phyloP scores from a whole-genome alignment of 2,113 vertebrate species.

The Bos javanicus region DNA sequence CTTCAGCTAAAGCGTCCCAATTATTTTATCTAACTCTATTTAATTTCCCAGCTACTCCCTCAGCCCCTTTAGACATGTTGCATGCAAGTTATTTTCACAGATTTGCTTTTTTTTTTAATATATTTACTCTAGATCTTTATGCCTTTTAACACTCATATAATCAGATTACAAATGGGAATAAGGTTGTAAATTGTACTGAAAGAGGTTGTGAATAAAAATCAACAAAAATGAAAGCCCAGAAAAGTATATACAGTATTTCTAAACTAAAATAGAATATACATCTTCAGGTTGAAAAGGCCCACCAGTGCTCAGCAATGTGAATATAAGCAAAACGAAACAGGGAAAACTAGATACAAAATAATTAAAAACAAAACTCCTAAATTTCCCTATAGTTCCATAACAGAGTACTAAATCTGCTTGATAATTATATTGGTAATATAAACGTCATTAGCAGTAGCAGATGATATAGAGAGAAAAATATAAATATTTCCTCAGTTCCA shows the following conservation, averaged over 20 bases:
- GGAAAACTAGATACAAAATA: neutral
- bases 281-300: neutral
- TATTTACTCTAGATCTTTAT: conserved; percentile 84
- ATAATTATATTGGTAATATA: neutral
- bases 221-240: conserved; percentile 71
- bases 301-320: neutral
- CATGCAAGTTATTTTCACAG: conserved; percentile 84
- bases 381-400: neutral
- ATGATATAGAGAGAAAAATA: neutral
- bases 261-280: neutral
- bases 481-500: neutral
- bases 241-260: conserved; percentile 77
- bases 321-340: neutral
- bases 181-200: conserved; percentile 71
- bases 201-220: conserved; percentile 74
- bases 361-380: neutral
- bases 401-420: neutral
- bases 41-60: conserved; percentile 56
- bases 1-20: neutral
- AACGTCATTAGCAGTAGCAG: neutral
- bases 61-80: conserved; percentile 80
- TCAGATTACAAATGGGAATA: conserved; percentile 77
- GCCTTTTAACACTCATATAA: conserved; percentile 82
- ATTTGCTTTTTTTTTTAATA: conserved; percentile 75
- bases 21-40: conserved; percentile 33